Conservation (phyloP, 1,140 invertebrate genomes). For the Coenobita brevimanus region DNA sequence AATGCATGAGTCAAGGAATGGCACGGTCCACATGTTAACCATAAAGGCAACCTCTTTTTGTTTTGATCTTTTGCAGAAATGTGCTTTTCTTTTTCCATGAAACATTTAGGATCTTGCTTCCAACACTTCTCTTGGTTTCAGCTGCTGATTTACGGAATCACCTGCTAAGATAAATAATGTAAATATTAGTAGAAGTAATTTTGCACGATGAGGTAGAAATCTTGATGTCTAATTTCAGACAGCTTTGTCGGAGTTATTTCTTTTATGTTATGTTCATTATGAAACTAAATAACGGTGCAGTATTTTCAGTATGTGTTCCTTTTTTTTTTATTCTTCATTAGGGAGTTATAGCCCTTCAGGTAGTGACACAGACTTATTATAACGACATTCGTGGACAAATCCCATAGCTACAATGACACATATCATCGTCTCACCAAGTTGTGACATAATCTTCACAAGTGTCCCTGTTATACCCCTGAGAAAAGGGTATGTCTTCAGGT, state of each 20-base stretch:
- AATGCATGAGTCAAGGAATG: slow-evolving; percentile 43
- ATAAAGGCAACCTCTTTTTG: not conserved
- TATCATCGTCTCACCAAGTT: no score
- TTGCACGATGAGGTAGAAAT: no score
- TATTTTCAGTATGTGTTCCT: not conserved
- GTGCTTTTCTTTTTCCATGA: slow-evolving; percentile 1
- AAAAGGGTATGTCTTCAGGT: slow-evolving; percentile 29
- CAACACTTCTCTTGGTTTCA: not conserved
- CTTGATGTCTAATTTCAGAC: no score
- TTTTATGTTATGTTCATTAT: no score
- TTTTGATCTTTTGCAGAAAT: slow-evolving; percentile 22
- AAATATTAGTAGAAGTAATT: slow-evolving; percentile 41
- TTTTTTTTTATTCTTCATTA: no score
- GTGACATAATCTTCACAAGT: slow-evolving; percentile 10
- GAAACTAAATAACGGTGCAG: no score
- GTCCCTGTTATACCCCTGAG: slow-evolving; percentile 29
- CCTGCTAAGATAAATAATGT: not conserved
- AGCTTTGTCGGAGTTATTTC: no score
- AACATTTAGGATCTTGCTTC: slow-evolving; percentile 4
- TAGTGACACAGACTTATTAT: slow-evolving; percentile 17
- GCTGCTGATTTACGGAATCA: not conserved
- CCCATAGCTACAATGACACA: no score
- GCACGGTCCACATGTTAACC: not conserved
- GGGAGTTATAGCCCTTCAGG: slow-evolving; percentile 7
- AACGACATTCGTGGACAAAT: slow-evolving; percentile 23